These are phyloP conservation scores for Standfussiana lucernea DNA, from an alignment of 2,888 invertebrate genomes.

Conservation along the genomic window DNA sequence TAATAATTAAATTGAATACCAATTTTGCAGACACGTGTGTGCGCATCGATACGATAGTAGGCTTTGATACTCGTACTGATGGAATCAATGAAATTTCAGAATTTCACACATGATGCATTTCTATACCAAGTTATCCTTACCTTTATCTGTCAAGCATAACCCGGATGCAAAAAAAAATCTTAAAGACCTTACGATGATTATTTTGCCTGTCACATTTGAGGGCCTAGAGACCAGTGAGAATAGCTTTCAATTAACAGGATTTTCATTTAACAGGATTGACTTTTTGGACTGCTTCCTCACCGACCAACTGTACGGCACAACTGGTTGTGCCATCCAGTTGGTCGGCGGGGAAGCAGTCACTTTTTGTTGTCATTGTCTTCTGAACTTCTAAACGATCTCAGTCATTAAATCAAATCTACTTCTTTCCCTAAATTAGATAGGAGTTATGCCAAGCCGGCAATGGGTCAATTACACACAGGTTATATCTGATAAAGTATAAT, in stretches of 20 bases:
- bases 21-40: constrained; percentile 11
- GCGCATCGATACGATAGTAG: too few relatives aligned
- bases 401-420: background rate
- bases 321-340: too few relatives aligned
- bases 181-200: background rate
- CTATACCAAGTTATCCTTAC: background rate
- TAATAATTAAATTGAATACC: constrained; percentile 27
- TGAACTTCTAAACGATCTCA: background rate
- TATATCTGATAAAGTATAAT: background rate
- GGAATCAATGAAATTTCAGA: background rate
- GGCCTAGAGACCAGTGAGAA: background rate
- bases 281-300: too few relatives aligned
- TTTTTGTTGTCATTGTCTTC: background rate
- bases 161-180: background rate
- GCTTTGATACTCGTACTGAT: background rate
- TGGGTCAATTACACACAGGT: background rate
- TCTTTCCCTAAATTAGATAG: background rate
- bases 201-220: background rate
- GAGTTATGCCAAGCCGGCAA: background rate
- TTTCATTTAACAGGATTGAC: background rate
- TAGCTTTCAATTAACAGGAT: too few relatives aligned
- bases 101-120: background rate
- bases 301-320: too few relatives aligned
- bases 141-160: background rate
- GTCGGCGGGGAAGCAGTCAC: too few relatives aligned